Percentiles rank a stretch among this genome's conserved stretches.
phyloP scores from a whole-genome alignment of 2,797 vertebrate genomes.

The Dromococcyx pavoninus region DNA sequence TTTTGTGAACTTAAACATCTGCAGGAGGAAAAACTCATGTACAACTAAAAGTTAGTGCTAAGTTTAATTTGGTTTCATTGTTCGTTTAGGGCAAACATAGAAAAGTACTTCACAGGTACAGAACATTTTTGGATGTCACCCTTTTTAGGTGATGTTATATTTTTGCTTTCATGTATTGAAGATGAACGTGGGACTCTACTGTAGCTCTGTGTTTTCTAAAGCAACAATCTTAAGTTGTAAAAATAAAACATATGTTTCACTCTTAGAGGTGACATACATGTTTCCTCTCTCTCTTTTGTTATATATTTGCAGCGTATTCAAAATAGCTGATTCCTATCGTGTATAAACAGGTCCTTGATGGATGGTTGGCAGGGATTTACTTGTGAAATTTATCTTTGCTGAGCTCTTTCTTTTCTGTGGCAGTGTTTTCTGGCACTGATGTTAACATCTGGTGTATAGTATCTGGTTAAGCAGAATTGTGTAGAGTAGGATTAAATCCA shows the following conservation, averaged over 20 bases:
- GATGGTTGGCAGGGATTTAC: background rate
- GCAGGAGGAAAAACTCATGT: background rate
- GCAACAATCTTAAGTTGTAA: background rate
- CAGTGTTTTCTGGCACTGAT: conserved; percentile 3
- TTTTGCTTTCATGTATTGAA: background rate
- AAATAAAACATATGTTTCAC: background rate
- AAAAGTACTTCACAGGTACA: background rate
- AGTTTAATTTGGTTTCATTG: background rate
- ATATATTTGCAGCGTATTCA: background rate
- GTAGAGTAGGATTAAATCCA: background rate
- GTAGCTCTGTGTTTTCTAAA: background rate
- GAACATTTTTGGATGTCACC: background rate
- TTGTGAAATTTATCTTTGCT: conserved; percentile 19
- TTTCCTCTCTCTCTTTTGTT: background rate
- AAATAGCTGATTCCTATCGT: background rate
- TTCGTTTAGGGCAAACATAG: background rate
- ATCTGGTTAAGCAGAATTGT: background rate
- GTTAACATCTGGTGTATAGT: conserved; percentile 6
- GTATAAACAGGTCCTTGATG: background rate
- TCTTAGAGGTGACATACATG: background rate
- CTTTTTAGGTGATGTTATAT: background rate
- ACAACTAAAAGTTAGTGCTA: background rate
- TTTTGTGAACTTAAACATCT: background rate
- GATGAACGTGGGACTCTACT: background rate
- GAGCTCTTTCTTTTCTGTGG: background rate